These are phyloP conservation scores for Parasteatoda lunata DNA, from an alignment of 2,888 invertebrate species.

Conservation along the genomic window DNA sequence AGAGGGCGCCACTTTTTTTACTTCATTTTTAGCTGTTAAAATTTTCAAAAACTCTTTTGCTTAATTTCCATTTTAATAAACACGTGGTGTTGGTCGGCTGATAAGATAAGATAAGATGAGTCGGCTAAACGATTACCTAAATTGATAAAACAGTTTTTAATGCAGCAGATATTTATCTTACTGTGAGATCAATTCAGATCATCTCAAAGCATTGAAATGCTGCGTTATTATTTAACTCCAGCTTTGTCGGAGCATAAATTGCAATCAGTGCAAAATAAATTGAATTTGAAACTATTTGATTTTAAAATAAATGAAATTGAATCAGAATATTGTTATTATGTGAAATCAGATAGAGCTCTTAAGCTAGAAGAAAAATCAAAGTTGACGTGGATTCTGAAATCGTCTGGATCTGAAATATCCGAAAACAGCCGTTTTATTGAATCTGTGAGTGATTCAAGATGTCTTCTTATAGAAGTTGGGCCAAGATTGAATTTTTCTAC, in stretches of 20 bases:
- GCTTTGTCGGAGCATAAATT: conserved; percentile 45
- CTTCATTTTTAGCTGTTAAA: too few species aligned
- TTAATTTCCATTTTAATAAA: too few species aligned
- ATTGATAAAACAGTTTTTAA: too few species aligned
- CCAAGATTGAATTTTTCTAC: conserved; percentile 93
- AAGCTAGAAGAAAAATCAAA: conserved; percentile 80
- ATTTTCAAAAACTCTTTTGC: too few species aligned
- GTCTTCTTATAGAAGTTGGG: conserved; percentile 51
- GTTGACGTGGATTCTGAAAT: conserved; percentile 86
- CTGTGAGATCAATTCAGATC: too few species aligned
- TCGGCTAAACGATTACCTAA: too few species aligned
- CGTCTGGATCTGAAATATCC: conserved; percentile 74
- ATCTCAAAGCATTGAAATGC: not conserved
- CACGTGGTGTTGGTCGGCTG: too few species aligned
- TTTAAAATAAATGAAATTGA: conserved; percentile 73
- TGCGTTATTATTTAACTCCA: conserved; percentile 43
- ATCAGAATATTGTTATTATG: conserved; percentile 87
- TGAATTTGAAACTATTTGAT: conserved; percentile 31
- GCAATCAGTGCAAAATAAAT: conserved; percentile 5
- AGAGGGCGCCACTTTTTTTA: too few species aligned
- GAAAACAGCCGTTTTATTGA: conserved; percentile 15
- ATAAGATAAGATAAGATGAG: too few species aligned
- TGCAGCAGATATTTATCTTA: too few species aligned
- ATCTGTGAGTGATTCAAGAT: not conserved
- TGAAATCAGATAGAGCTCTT: conserved; percentile 79